A percentile compares a stretch with the other conserved stretches of the same genome.
phyloP scores from a whole-genome alignment of 2,797 vertebrate species.

The Florisuga fusca region DNA sequence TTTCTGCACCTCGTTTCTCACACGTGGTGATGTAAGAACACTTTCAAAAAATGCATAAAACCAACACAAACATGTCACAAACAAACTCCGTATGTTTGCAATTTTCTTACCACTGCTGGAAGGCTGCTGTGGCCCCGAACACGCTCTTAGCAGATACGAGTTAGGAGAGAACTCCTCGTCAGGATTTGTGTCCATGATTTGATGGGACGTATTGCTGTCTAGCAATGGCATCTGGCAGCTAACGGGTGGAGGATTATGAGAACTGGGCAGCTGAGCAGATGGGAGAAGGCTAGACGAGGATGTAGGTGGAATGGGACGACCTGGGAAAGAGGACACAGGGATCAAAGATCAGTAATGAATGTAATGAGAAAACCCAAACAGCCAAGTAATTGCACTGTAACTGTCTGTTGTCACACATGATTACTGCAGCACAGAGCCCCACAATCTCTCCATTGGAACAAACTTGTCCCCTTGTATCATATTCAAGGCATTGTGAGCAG shows the following conservation, averaged over 20 bases:
- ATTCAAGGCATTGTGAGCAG: neutral
- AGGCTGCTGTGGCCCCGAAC: constrained; percentile 87
- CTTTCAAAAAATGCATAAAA: neutral
- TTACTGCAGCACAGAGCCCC: neutral
- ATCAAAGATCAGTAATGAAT: constrained; percentile 83
- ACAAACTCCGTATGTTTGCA: constrained; percentile 63
- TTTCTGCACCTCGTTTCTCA: constrained; percentile 7
- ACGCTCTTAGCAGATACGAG: constrained; percentile 93
- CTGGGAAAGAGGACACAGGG: constrained; percentile 89
- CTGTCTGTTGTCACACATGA: neutral
- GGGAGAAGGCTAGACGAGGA: constrained; percentile 94
- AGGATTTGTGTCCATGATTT: constrained; percentile 97
- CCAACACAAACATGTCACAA: constrained; percentile 52
- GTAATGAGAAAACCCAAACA: constrained; percentile 64
- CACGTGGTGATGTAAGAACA: constrained; percentile 19
- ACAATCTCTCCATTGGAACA: neutral
- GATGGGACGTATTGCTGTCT: constrained; percentile 98
- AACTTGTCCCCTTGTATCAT: neutral
- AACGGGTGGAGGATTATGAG: constrained; percentile 91
- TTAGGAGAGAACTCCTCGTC: constrained; percentile 92
- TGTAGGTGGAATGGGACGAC: constrained; percentile 97
- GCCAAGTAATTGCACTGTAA: constrained; percentile 32
- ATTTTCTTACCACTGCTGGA: constrained; percentile 91
- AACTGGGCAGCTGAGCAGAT: constrained; percentile 92
- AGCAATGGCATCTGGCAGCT: constrained; percentile 99